Conservation (phyloP, 53 echinoderm and acorn worm genomes). For the Holothuria scabra region DNA sequence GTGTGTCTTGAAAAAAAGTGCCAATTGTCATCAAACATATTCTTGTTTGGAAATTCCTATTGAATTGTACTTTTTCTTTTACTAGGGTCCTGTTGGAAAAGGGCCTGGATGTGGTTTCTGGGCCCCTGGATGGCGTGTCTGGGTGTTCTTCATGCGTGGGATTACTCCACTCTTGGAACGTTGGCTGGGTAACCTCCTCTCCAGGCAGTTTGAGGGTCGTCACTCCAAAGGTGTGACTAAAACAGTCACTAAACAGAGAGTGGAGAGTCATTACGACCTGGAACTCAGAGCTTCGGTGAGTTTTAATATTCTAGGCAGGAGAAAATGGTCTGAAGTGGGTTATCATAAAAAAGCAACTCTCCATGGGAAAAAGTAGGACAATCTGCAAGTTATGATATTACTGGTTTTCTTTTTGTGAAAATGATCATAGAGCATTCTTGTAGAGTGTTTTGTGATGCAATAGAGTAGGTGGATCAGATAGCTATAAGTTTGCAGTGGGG, state of each 20-base stretch:
- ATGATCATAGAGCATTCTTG: too few relatives aligned
- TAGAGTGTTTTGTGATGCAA: too few relatives aligned
- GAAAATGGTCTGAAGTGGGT: neutral
- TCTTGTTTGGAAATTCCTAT: too few relatives aligned
- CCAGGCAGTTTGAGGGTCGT: conserved; percentile 98
- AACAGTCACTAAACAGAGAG: conserved; percentile 99
- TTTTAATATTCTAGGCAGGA: neutral
- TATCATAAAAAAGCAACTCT: neutral
- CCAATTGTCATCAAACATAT: too few relatives aligned
- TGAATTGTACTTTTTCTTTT: neutral
- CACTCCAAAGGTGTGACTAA: conserved; percentile 99
- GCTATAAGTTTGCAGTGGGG: too few relatives aligned
- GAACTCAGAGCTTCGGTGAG: conserved; percentile 97
- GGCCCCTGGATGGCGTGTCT: conserved; percentile 99
- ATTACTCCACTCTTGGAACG: conserved; percentile 97
- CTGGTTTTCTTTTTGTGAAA: too few relatives aligned
- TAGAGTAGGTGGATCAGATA: too few relatives aligned
- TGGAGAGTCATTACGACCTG: conserved; percentile 97
- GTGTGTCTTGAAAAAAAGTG: too few relatives aligned
- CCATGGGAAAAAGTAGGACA: too few relatives aligned
- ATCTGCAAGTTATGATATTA: too few relatives aligned
- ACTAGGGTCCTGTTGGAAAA: conserved; percentile 96
- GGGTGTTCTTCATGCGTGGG: conserved; percentile 99
- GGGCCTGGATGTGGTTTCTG: conserved; percentile 98
- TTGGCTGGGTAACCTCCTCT: conserved; percentile 97